These are phyloP conservation scores for Chlorocebus sabaeus DNA, from an alignment of 2,113 vertebrate genomes.

Conservation along the genomic window DNA sequence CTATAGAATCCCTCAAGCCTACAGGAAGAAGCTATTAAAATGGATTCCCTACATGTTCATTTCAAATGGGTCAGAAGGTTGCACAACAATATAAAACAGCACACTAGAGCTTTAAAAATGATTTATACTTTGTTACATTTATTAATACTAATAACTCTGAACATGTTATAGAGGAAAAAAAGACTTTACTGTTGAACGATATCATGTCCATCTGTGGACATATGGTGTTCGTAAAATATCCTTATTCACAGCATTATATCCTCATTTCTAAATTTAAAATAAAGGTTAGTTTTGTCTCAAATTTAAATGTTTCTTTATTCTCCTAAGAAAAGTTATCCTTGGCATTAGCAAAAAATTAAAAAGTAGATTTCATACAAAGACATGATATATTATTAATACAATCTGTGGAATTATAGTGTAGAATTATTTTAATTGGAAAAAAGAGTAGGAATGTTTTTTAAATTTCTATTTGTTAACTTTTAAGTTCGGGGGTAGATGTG, in stretches of 20 bases:
- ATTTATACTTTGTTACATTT: constrained; percentile 60
- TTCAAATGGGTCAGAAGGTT: constrained; percentile 49
- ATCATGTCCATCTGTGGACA: constrained; percentile 31
- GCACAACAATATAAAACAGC: constrained; percentile 55
- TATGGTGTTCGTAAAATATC: constrained; percentile 38
- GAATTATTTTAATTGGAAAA: background rate
- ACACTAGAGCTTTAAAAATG: constrained; percentile 59
- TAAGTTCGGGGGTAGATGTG: too few relatives aligned
- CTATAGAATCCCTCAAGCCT: constrained; percentile 28
- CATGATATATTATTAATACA: background rate
- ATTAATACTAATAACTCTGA: constrained; percentile 67
- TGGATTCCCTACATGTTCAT: constrained; percentile 62
- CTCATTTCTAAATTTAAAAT: constrained; percentile 29
- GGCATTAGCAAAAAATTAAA: background rate
- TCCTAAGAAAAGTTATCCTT: background rate
- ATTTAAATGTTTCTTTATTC: background rate
- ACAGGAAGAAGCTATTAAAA: constrained; percentile 66
- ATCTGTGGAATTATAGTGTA: background rate
- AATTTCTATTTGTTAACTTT: background rate
- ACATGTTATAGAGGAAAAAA: constrained; percentile 3
- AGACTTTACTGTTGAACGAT: background rate
- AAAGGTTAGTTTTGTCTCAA: background rate
- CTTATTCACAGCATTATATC: constrained; percentile 10
- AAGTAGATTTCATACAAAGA: background rate
- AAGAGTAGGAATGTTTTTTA: background rate